A percentile compares a stretch with the other conserved stretches of the same genome.
Evolutionary conservation across 2,113 vertebrate species (phyloP).

Genomic region (Rhinoderma darwinii): DNA sequence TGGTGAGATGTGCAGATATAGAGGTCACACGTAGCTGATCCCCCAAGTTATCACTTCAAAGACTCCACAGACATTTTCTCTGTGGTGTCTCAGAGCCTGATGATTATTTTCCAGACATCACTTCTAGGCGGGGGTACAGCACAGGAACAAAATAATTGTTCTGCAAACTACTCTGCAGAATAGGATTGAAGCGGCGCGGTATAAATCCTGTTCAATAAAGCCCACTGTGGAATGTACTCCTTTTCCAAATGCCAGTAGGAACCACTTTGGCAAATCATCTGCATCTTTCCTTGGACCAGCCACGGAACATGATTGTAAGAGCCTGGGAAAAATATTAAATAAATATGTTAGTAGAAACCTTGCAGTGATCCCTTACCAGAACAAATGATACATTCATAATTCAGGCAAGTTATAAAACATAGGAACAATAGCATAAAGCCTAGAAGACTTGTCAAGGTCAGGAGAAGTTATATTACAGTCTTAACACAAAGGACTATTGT

Average conservation of each 20-base stretch:
- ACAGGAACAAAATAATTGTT: not conserved
- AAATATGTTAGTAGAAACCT: too few relatives aligned
- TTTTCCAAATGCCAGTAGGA: conserved; percentile 57
- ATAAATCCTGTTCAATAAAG: conserved; percentile 52
- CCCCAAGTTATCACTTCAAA: not conserved
- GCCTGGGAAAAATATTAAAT: conserved; percentile 4
- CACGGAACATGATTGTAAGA: conserved; percentile 49
- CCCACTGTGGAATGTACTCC: not conserved
- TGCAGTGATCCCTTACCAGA: too few relatives aligned
- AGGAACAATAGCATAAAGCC: too few relatives aligned
- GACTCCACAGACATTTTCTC: too few relatives aligned
- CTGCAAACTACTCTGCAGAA: not conserved
- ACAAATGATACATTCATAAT: too few relatives aligned
- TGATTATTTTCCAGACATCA: not conserved
- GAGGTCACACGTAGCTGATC: not conserved
- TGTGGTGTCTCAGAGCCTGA: too few relatives aligned
- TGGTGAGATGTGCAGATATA: not conserved
- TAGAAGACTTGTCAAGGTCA: too few relatives aligned
- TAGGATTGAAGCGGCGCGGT: conserved; percentile 50
- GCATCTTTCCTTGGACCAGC: conserved; percentile 60
- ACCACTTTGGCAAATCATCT: not conserved
- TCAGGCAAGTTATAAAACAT: too few relatives aligned
- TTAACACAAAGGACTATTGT: too few relatives aligned
- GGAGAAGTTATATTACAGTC: too few relatives aligned
- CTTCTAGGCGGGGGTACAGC: not conserved